phyloP scores from a whole-genome alignment of 2,113 vertebrate species.

The Oophaga pumilio region DNA sequence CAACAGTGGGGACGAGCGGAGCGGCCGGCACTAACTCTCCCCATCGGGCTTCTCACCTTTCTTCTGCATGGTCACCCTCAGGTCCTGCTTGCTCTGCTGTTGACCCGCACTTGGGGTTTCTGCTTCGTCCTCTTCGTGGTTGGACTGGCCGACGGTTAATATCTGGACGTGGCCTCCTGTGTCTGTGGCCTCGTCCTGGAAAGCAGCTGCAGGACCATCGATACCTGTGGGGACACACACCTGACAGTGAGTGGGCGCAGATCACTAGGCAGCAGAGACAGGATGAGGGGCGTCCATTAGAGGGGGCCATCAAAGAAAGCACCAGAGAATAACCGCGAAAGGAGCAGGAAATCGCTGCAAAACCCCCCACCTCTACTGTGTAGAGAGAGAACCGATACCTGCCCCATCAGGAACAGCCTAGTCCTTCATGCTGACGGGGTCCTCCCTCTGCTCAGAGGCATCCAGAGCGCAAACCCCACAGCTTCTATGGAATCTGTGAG shows the following conservation, averaged over 20 bases:
- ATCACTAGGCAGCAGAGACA: not conserved
- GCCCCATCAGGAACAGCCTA: not conserved
- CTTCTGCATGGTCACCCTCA: slow-evolving; percentile 91
- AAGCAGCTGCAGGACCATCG: slow-evolving; percentile 80
- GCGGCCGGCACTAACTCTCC: too few relatives aligned
- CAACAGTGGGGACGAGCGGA: too few relatives aligned
- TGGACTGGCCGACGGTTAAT: slow-evolving; percentile 81
- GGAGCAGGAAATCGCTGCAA: too few relatives aligned
- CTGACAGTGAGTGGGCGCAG: not conserved
- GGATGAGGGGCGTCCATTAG: too few relatives aligned
- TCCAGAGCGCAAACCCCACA: too few relatives aligned
- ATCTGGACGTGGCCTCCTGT: slow-evolving; percentile 84
- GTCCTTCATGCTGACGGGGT: not conserved
- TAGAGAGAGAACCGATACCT: not conserved
- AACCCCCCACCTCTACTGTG: too few relatives aligned
- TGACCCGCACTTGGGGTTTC: slow-evolving; percentile 79
- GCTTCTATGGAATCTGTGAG: too few relatives aligned
- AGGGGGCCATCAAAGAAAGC: too few relatives aligned
- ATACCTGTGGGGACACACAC: slow-evolving; percentile 76
- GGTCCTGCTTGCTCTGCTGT: slow-evolving; percentile 87
- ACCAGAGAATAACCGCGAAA: too few relatives aligned
- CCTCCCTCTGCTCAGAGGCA: not conserved
- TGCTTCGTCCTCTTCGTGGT: slow-evolving; percentile 77
- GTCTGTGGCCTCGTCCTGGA: slow-evolving; percentile 83
- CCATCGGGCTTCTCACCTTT: slow-evolving; percentile 78